These are phyloP conservation scores for Bos indicus DNA, from an alignment of 2,113 vertebrate genomes.

Conservation along the genomic window DNA sequence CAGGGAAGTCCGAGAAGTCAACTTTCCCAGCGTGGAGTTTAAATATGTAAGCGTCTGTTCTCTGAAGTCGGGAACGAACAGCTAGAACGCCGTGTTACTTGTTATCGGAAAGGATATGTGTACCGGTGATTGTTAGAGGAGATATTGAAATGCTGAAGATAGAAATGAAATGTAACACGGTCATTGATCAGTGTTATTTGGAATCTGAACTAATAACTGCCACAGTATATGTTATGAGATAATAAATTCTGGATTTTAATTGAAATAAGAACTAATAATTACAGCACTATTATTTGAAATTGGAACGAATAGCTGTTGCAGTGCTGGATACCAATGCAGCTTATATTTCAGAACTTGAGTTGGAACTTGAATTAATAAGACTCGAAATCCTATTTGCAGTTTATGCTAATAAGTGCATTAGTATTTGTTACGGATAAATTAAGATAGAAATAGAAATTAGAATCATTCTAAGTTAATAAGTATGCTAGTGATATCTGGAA, in stretches of 20 bases:
- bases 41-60: rapidly evolving
- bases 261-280: background rate
- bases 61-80: background rate
- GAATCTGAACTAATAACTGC: background rate
- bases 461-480: background rate
- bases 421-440: background rate
- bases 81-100: background rate
- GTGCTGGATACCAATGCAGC: background rate
- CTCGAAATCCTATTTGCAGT: background rate
- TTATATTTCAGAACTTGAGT: background rate
- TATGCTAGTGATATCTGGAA: background rate
- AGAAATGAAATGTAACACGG: background rate
- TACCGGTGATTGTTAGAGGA: background rate
- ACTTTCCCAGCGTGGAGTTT: background rate
- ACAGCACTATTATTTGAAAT: background rate
- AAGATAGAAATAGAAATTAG: background rate
- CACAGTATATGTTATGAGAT: too few relatives aligned
- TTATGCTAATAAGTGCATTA: background rate
- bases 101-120: background rate
- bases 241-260: background rate
- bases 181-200: background rate
- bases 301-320: background rate
- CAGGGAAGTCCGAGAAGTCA: rapidly evolving
- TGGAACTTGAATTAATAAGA: background rate
- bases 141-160: background rate